A percentile compares a stretch with the other conserved stretches of the same genome.
These are phyloP conservation scores for Champsocephalus gunnari DNA, from an alignment of 2,797 vertebrate species.

Conservation along the genomic window DNA sequence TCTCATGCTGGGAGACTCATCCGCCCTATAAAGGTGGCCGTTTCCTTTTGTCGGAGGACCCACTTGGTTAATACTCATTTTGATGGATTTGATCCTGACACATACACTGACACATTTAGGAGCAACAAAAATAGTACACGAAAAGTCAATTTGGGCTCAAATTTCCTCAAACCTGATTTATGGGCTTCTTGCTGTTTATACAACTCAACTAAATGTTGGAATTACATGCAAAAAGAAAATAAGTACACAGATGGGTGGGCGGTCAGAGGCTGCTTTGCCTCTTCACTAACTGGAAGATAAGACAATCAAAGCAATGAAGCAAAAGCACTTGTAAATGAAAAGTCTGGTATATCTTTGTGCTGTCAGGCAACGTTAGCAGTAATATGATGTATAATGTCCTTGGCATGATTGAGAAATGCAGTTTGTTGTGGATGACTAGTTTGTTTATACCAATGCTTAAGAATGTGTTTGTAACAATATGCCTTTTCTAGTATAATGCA, in stretches of 20 bases:
- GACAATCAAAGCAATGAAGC: neutral
- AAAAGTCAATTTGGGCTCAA: neutral
- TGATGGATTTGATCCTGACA: conserved; percentile 47
- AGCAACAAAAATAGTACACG: conserved; percentile 28
- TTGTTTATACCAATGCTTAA: neutral
- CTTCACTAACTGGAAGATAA: neutral
- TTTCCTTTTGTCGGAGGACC: conserved; percentile 58
- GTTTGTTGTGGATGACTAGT: neutral
- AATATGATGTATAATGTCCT: neutral
- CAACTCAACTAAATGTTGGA: conserved; percentile 4
- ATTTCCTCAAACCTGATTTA: neutral
- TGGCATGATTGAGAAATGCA: neutral
- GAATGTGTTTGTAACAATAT: neutral
- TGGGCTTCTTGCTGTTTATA: neutral
- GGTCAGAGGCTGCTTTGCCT: neutral
- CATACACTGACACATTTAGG: conserved; percentile 31
- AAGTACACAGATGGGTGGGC: neutral
- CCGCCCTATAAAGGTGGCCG: conserved; percentile 65
- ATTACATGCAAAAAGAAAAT: neutral
- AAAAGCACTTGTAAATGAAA: neutral
- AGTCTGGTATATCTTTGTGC: neutral
- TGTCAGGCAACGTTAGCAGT: neutral
- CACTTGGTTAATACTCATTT: conserved; percentile 50
- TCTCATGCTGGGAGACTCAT: conserved; percentile 75
- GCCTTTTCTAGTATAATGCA: neutral